Evolutionary conservation across 2,113 vertebrate genomes (phyloP).

Genomic region (Bubo blakistoni): DNA sequence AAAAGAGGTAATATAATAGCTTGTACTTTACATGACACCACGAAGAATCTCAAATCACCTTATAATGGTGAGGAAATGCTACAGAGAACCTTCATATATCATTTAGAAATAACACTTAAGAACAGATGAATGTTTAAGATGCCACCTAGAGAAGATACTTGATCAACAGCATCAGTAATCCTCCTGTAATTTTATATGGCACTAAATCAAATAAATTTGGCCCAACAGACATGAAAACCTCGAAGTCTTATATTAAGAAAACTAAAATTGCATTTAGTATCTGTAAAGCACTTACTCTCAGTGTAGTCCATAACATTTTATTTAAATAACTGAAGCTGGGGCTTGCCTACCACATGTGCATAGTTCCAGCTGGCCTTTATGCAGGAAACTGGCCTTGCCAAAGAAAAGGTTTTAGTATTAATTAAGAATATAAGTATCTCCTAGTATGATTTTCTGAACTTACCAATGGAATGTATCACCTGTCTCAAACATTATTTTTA

Average conservation of each 20-base stretch:
- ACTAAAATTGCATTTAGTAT: background rate
- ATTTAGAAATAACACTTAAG: slow-evolving; percentile 8
- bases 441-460: background rate
- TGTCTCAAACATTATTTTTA: background rate
- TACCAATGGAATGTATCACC: background rate
- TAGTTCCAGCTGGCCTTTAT: background rate
- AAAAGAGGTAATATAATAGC: background rate
- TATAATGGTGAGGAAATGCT: background rate
- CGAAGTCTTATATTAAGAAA: background rate
- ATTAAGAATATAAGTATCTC: background rate
- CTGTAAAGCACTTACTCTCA: background rate
- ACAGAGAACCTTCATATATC: background rate
- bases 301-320: background rate
- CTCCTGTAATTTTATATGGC: background rate
- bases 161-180: background rate
- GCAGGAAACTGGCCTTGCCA: background rate
- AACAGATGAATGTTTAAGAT: background rate
- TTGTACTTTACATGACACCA: background rate
- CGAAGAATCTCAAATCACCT: background rate
- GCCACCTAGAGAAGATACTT: background rate
- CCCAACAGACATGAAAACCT: background rate
- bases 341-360: background rate
- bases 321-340: background rate
- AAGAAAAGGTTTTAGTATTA: background rate
- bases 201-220: background rate